Conservation (phyloP, 2,888 invertebrate species). For the Baccha elongata region DNA sequence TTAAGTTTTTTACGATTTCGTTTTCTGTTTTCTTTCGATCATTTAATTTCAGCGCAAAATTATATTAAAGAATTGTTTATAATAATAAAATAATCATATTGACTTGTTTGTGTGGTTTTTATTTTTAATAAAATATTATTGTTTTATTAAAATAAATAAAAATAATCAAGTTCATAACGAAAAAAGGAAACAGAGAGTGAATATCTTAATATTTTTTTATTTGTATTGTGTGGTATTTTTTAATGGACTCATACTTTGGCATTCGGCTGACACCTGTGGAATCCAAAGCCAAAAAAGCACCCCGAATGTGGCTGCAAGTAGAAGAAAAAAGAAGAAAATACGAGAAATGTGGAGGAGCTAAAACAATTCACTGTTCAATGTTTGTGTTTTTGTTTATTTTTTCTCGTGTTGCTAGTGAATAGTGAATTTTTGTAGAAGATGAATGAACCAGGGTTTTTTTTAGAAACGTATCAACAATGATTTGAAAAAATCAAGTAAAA, state of each 20-base stretch:
- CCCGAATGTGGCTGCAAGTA: constrained; percentile 82
- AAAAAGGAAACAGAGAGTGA: constrained; percentile 73
- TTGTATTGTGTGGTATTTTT: constrained; percentile 68
- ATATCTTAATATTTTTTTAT: constrained; percentile 71
- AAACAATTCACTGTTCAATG: constrained; percentile 70
- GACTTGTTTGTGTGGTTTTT: constrained; percentile 46
- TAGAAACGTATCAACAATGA: background rate
- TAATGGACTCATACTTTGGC: constrained; percentile 84
- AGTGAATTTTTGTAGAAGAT: constrained; percentile 19
- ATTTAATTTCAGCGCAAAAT: constrained; percentile 72
- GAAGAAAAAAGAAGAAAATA: constrained; percentile 74
- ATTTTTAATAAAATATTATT: too few relatives aligned
- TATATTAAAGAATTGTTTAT: constrained; percentile 67
- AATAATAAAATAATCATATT: constrained; percentile 55
- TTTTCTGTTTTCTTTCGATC: constrained; percentile 47
- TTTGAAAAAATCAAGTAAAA: background rate
- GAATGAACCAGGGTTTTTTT: background rate
- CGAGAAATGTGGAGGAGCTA: constrained; percentile 78
- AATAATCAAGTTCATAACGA: constrained; percentile 53
- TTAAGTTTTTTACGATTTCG: constrained; percentile 5
- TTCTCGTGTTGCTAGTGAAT: constrained; percentile 13
- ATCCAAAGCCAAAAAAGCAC: constrained; percentile 82
- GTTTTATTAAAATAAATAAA: constrained; percentile 27
- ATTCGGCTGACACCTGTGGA: constrained; percentile 84
- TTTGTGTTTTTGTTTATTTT: constrained; percentile 35